Evolutionary conservation across 2,113 vertebrate species (phyloP), one percentile per base, ranked within the genome.

Genomic region (Etia nguti): DNA sequence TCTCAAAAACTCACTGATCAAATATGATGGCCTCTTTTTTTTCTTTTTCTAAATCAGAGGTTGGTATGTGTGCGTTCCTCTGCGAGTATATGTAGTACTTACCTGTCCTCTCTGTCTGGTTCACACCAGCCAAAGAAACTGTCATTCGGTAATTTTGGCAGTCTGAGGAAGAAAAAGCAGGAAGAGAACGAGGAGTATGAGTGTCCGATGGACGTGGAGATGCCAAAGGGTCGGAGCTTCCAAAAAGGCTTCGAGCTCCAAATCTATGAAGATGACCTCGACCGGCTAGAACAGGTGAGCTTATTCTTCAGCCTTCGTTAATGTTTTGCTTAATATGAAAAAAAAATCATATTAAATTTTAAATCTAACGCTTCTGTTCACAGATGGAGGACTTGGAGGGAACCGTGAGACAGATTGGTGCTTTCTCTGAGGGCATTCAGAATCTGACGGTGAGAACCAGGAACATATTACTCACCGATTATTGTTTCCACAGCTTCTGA

Each of bases 361-460:
- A 26, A 24, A 6, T 6, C 15, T 73, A 79, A 29, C 50, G 2
- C 86, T 9, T 88, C 22, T 88, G 60, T 50, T 26, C 91, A 86
- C 79, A 99, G 99, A 99, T 99, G 99, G 99, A 99, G 83, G 99
- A 99, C 95, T 99, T 98, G 0, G 99, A 99, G 94, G 99, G 98
- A 79, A 99, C 99, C 0, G 99, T 99, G 90, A 97, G 98, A 83
- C 98, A 99, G 95, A 99, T 99, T 34, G 98, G 99, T 24, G 99
- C 96, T 0, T 99, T 99, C 93, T 99, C 99, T 4, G 98, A 99
- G 94, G 99, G 97, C 70, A 99, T 99, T 96, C 99, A 99, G 94
- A 99, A 99, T 87, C 95, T 99, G 73, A 99, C 99, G 11, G 99
- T 99, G 95, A 97, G 96, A 24, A 36, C 11, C 20, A 24, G 10